Base-by-base conservation (phyloP, 2,888 invertebrate genomes). In the Glaucopsyche alexis region DNA sequence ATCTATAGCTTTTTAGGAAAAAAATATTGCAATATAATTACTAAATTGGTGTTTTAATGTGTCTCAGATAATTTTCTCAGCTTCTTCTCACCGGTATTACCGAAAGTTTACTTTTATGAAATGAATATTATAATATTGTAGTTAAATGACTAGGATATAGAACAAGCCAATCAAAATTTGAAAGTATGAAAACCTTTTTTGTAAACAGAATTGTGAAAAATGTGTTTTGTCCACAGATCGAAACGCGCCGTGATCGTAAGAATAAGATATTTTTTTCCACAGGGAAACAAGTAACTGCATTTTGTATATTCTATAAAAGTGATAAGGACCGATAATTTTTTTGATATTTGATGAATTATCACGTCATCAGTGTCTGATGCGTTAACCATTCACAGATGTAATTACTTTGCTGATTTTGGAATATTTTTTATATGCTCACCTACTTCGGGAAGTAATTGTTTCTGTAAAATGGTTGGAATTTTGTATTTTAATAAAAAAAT, bases 201-300 rank as follows among this genome's bases (percentile, higher is more conserved):
- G 42, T 47, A 38, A 47, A 11, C 47, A 13, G 14, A 45, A 71
- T 72, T 6, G 49, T 49, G 49, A 11, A 69, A 64, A 67, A 50
- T 73, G 74, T 78, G 77, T 85, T 83, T 84, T 87, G 77, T 84
- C 89, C 88, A 50, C 93, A 93, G 93, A 92, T 93, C 90, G 88
- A 93, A 90, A 87, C 88, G 89, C 91, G 90, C 89, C 92, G 93
- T 92, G 93, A 91, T 93, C 91, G 91, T 69, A 92, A 90, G 91
- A 91, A 90, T 93, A 93, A 93, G 92, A 93, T 93, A 93, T 92
- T 92, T 92, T 92, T 93, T 93, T 93, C 93, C 93, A 93, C 92
- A 91, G 87, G 93, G 93, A 93, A 93, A 93, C 93, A 93, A 93
- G 93, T 93, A 93, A 93, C 91, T 93, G 93, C 93, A 93, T 93